Evolutionary conservation across 2,797 vertebrate genomes (phyloP).

Genomic region (Bucorvus abyssinicus): DNA sequence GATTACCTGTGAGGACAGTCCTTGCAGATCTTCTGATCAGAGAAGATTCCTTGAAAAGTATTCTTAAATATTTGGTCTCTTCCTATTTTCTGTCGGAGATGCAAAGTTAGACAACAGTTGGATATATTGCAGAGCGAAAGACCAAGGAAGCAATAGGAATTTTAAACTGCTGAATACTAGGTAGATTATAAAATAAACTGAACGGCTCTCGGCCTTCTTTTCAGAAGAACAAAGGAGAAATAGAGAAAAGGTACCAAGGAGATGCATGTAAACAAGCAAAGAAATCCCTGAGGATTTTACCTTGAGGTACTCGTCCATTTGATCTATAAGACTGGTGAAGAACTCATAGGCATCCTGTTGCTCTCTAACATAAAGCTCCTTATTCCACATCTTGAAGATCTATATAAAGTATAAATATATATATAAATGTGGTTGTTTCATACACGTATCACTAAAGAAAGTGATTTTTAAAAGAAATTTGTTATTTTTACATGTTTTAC

Average conservation of each 20-base stretch:
- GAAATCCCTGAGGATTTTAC: conserved; percentile 69
- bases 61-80: conserved; percentile 99
- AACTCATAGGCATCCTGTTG: conserved; percentile 99
- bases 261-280: neutral
- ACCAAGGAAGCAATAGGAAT: neutral
- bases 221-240: neutral
- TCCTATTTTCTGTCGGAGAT: conserved; percentile 90
- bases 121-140: neutral
- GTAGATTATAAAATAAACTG: neutral
- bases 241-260: neutral
- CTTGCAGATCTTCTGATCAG: conserved; percentile 99
- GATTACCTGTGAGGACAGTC: conserved; percentile 95
- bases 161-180: neutral
- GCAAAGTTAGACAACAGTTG: conserved; percentile 18
- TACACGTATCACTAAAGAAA: neutral
- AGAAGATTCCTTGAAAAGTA: conserved; percentile 98
- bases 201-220: neutral
- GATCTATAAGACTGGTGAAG: conserved; percentile 98
- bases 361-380: conserved; percentile 94
- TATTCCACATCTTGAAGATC: conserved; percentile 99
- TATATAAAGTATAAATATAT: conserved; percentile 53
- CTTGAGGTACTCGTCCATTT: conserved; percentile 98
- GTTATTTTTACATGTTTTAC: neutral
- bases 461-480: neutral
- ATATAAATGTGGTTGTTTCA: neutral